Evolutionary conservation across 2,113 vertebrate genomes (phyloP).

Genomic region (Cercocebus atys): DNA sequence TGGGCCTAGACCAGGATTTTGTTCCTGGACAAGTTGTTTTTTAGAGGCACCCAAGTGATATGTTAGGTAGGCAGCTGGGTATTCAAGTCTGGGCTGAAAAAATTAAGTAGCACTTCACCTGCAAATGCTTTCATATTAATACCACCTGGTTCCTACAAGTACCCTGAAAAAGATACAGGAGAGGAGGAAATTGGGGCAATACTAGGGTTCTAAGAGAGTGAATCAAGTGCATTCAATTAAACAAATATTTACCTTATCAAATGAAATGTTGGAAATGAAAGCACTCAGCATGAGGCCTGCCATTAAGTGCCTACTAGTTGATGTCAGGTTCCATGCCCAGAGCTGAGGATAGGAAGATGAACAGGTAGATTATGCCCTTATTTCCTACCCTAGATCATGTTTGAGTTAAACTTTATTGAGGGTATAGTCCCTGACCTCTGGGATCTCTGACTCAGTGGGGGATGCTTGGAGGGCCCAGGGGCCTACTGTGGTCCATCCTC

Average conservation of each 20-base stretch:
- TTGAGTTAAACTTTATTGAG: background rate
- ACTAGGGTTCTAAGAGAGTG: background rate
- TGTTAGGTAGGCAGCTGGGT: background rate
- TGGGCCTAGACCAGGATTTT: background rate
- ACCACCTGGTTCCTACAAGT: constrained; percentile 13
- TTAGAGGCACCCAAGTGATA: background rate
- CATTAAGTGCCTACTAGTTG: background rate
- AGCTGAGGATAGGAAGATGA: background rate
- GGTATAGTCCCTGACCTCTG: background rate
- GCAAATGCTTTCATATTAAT: background rate
- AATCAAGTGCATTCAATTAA: background rate
- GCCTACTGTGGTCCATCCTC: background rate
- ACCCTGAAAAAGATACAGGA: background rate
- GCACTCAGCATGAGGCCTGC: constrained; percentile 16
- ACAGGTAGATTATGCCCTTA: background rate
- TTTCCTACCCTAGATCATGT: background rate
- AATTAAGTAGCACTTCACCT: constrained; percentile 22
- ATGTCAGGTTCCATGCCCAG: background rate
- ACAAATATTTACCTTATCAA: constrained; percentile 47
- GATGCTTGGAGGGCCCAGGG: background rate
- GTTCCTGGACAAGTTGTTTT: background rate
- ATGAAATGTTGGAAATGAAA: constrained; percentile 16
- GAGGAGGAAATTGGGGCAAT: constrained; percentile 14
- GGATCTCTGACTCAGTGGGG: background rate
- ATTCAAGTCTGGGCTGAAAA: background rate